Percentiles rank a stretch among this genome's conserved stretches.
Conservation (phyloP, 2,113 vertebrate species). For the Ictalurus punctatus region DNA sequence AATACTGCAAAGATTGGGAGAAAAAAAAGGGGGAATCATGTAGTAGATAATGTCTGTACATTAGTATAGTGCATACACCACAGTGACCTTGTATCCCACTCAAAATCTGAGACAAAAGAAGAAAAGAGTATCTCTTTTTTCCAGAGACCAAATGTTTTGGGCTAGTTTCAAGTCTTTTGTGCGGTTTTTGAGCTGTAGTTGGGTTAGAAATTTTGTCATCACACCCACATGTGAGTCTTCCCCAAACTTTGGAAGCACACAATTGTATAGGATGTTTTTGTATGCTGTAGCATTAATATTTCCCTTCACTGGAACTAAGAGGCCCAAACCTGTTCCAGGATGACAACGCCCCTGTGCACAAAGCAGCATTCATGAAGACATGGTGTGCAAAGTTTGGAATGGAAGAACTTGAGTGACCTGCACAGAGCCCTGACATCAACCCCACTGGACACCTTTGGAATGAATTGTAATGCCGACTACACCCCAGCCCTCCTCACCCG, state of each 20-base stretch:
- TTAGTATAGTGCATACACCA: not conserved
- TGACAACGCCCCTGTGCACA: not conserved
- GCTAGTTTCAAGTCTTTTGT: not conserved
- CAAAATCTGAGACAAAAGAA: not conserved
- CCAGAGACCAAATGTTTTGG: not conserved
- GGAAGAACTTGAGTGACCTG: not conserved
- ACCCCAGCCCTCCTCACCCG: not conserved
- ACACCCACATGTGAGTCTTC: not conserved
- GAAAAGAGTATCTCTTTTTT: not conserved
- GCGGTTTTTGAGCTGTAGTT: not conserved
- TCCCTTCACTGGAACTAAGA: not conserved
- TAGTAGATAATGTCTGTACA: not conserved
- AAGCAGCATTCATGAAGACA: not conserved
- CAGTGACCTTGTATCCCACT: not conserved
- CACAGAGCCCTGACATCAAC: not conserved
- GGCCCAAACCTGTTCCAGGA: not conserved
- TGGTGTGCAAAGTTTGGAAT: not conserved
- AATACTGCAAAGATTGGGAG: not conserved
- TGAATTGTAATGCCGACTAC: not conserved
- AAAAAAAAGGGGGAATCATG: not conserved
- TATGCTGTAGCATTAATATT: not conserved
- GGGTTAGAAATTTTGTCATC: not conserved
- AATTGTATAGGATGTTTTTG: not conserved
- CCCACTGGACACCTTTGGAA: no score
- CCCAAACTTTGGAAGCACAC: not conserved